phyloP scores from a whole-genome alignment of 2,113 vertebrate genomes.

The Argyrosomus japonicus region DNA sequence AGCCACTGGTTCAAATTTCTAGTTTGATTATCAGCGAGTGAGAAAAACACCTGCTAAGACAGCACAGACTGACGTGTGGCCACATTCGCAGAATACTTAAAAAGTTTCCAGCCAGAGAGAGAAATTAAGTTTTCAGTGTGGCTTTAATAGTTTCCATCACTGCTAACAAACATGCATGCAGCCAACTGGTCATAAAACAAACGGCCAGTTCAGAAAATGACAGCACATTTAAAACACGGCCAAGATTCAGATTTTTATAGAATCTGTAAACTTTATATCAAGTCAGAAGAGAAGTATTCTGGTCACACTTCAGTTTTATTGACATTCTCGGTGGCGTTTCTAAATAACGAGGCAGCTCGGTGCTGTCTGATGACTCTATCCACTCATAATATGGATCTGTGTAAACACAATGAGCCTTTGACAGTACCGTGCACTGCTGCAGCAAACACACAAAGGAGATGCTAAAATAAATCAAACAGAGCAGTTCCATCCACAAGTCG shows the following conservation, averaged over 20 bases:
- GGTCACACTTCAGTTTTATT: background rate
- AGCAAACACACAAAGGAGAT: background rate
- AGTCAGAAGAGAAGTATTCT: background rate
- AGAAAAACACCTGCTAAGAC: background rate
- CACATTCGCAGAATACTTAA: background rate
- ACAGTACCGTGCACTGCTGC: background rate
- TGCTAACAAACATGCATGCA: background rate
- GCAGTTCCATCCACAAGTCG: background rate
- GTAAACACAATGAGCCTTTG: constrained; percentile 3
- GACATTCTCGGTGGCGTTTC: background rate
- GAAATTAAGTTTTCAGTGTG: background rate
- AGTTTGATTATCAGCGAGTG: background rate
- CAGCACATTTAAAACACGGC: background rate
- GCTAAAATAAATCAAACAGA: background rate
- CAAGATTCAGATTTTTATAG: background rate
- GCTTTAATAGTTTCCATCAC: background rate
- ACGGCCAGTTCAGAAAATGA: background rate
- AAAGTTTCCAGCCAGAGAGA: background rate
- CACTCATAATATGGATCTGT: background rate
- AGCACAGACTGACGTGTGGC: background rate
- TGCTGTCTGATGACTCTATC: background rate
- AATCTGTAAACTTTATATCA: background rate
- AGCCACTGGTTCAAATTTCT: background rate
- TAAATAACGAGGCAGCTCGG: background rate
- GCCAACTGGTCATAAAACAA: background rate